Evolutionary conservation across 2,113 vertebrate species (phyloP), one percentile per base, ranked within the genome.

Genomic region (Scomber scombrus): DNA sequence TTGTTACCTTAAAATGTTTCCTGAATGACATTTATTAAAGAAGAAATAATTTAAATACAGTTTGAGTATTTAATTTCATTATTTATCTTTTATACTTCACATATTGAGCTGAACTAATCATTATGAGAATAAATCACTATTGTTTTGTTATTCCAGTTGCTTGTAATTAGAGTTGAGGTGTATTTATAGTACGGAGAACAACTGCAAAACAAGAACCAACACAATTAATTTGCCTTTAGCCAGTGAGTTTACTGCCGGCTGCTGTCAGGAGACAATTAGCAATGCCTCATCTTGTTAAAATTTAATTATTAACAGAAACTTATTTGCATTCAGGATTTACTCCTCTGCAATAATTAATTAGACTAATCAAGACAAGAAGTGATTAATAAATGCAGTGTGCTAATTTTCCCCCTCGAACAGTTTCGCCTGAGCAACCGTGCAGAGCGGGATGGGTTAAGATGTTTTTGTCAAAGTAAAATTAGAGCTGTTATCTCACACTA

Each of bases 311-410:
- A 47, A 60, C 26, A 49, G 0, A 75, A 70, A 74, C 54, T 23
- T 61, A 60, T 85, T 84, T 79, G 78, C 65, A 66, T 68, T 64
- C 46, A 76, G 79, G 76, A 81, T 83, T 40, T 75, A 79, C 49
- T 73, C 43, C n/a, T 57, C 46, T 68, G 49, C 29, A 26, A 5
- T 45, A 72, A 81, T 82, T 57, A 51, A 80, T 74, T 57, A 19
- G 51, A 61, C 54, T 19, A 47, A 80, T 75, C 79, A 49, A 40
- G 50, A 46, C n/a, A 86, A 77, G 47, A 51, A 63, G 49, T 34
- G 74, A 84, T 71, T 69, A 84, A 60, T 43, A 75, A 61, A 63
- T 7, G 3, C 26, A 71, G 55, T 0, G 3, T 55, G 43, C 77
- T 64, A 2, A 71, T 71, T 75, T 26, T 26, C 62, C 26, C 69